Evolutionary conservation across 2,113 vertebrate species (phyloP).

Genomic region (Antechinus flavipes): DNA sequence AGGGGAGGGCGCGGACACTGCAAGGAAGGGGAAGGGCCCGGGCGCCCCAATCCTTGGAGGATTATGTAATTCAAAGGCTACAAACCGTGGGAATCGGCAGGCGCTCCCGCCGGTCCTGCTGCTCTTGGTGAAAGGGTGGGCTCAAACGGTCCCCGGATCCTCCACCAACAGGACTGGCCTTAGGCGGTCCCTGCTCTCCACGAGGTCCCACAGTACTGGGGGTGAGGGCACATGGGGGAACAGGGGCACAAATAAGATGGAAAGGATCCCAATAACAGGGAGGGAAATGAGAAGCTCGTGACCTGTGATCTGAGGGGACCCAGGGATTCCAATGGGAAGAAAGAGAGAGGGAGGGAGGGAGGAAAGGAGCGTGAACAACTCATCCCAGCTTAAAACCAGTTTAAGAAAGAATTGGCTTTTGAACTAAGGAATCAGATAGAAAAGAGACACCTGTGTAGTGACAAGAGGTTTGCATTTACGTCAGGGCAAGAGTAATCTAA

Average conservation of each 20-base stretch:
- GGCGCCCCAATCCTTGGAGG: slow-evolving; percentile 50
- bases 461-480: not conserved
- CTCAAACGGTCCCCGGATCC: not conserved
- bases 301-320: not conserved
- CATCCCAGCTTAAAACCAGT: not conserved
- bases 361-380: not conserved
- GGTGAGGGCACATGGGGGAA: no score
- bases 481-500: not conserved
- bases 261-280: not conserved
- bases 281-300: not conserved
- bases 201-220: not conserved
- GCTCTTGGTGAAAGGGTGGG: slow-evolving; percentile 19
- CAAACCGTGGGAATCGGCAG: slow-evolving; percentile 46
- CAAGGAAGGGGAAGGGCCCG: slow-evolving; percentile 54
- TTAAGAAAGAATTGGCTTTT: not conserved
- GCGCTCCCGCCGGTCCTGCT: not conserved
- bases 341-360: not conserved
- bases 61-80: slow-evolving; percentile 39
- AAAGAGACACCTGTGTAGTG: not conserved
- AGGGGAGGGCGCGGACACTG: not conserved
- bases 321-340: not conserved
- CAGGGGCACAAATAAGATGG: not conserved
- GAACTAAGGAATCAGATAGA: not conserved
- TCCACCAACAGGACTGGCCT: not conserved
- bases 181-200: not conserved